phyloP scores from a whole-genome alignment of 2,888 invertebrate genomes.

The Myopa testacea region DNA sequence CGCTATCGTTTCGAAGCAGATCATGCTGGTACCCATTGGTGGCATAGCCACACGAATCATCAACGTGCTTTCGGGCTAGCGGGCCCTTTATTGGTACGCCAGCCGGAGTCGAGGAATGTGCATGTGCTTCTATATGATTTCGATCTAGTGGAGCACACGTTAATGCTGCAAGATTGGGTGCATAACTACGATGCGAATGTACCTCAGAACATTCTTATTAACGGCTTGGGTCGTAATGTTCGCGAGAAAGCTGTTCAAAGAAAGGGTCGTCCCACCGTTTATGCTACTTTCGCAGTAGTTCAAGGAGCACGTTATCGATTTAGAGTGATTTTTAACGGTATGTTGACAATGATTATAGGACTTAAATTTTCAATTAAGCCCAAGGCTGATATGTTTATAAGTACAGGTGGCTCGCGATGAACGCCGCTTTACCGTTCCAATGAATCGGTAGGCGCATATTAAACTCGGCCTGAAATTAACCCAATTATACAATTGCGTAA shows the following conservation, averaged over 20 bases:
- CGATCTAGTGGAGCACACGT: constrained; percentile 58
- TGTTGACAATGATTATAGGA: constrained; percentile 1
- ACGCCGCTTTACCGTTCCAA: too few species aligned
- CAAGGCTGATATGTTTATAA: background rate
- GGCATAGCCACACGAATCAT: constrained; percentile 63
- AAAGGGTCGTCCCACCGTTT: constrained; percentile 53
- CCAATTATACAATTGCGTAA: too few species aligned
- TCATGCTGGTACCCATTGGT: constrained; percentile 63
- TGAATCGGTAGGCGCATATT: too few species aligned
- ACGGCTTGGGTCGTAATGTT: constrained; percentile 59
- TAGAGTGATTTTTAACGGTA: constrained; percentile 61
- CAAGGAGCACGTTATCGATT: constrained; percentile 63
- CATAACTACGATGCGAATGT: constrained; percentile 56
- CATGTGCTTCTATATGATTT: constrained; percentile 60
- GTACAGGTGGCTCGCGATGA: too few species aligned
- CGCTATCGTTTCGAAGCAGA: constrained; percentile 61
- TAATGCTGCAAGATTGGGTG: constrained; percentile 63
- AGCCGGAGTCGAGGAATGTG: constrained; percentile 52
- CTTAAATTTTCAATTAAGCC: too few species aligned
- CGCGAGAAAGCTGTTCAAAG: constrained; percentile 27
- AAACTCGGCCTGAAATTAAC: too few species aligned
- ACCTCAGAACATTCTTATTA: constrained; percentile 59
- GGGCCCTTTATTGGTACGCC: constrained; percentile 57
- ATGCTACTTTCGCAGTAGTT: constrained; percentile 56
- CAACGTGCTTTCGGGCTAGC: constrained; percentile 62